phyloP scores from a whole-genome alignment of 2,797 vertebrate species.

The Aratinga solstitialis region DNA sequence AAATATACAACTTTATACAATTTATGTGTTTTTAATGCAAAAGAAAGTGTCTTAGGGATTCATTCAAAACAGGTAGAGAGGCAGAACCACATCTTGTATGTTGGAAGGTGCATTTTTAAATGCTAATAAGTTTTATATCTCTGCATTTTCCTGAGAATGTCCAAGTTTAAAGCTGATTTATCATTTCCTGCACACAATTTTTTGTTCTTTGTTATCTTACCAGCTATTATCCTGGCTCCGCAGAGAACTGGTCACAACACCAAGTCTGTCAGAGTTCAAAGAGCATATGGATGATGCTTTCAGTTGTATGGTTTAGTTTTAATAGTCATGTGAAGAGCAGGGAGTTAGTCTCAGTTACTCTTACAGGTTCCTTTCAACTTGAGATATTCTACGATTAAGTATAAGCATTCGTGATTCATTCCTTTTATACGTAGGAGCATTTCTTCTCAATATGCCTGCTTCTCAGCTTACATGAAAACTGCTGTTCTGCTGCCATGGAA shows the following conservation, averaged over 20 bases:
- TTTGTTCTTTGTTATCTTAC: not conserved
- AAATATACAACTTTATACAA: not conserved
- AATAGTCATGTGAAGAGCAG: not conserved
- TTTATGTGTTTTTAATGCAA: not conserved
- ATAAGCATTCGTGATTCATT: slow-evolving; percentile 35
- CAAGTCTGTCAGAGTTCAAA: not conserved
- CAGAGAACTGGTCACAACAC: not conserved
- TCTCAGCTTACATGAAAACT: slow-evolving; percentile 32
- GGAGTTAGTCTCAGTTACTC: not conserved
- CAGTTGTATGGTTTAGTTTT: not conserved
- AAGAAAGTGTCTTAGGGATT: not conserved
- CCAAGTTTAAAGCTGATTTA: not conserved
- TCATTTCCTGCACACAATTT: not conserved
- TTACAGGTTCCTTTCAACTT: not conserved
- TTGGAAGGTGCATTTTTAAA: not conserved
- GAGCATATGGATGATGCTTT: not conserved
- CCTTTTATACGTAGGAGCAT: not conserved
- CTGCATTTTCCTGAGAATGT: not conserved
- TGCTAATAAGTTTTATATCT: not conserved
- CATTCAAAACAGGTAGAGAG: not conserved
- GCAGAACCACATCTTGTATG: not conserved
- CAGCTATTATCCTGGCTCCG: not conserved
- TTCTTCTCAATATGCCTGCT: slow-evolving; percentile 12
- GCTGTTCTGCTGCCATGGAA: slow-evolving; percentile 25
- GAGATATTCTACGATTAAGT: not conserved